These are phyloP conservation scores for Pristionchus pacificus DNA, from an alignment of 1,140 invertebrate species.

Conservation along the genomic window DNA sequence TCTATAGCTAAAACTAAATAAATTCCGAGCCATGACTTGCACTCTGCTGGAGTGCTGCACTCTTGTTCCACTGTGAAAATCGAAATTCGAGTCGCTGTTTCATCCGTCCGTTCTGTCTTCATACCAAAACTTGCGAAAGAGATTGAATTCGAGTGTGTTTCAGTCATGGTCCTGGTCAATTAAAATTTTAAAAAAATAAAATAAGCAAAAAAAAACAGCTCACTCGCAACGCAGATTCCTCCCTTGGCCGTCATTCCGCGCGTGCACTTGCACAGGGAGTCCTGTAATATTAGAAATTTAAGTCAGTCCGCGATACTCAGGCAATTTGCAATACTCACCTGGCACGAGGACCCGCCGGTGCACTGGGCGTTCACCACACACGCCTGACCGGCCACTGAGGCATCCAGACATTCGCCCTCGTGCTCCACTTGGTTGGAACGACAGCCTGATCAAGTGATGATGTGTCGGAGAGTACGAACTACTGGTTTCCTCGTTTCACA, in stretches of 20 bases:
- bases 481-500: too few relatives aligned
- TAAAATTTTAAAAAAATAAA: too few relatives aligned
- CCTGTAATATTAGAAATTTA: neutral
- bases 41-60: neutral
- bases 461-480: neutral
- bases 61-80: too few relatives aligned
- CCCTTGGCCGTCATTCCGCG: slow-evolving; percentile 1
- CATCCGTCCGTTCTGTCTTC: too few relatives aligned
- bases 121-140: too few relatives aligned
- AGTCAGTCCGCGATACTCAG: neutral
- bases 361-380: slow-evolving; percentile 56
- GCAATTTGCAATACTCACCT: neutral
- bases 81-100: too few relatives aligned
- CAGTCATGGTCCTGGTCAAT: too few relatives aligned
- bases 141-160: too few relatives aligned
- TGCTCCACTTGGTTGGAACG: slow-evolving; percentile 55
- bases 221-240: slow-evolving; percentile 10
- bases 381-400: slow-evolving; percentile 43
- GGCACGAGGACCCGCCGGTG: slow-evolving; percentile 47
- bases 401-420: slow-evolving; percentile 49
- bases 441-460: slow-evolving; percentile 24
- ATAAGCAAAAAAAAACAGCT: too few relatives aligned
- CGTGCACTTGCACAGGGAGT: neutral
- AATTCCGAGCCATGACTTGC: neutral
- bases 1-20: too few relatives aligned